Evolutionary conservation across 2,888 invertebrate species (phyloP).

Genomic region (Exocentrus adspersus): DNA sequence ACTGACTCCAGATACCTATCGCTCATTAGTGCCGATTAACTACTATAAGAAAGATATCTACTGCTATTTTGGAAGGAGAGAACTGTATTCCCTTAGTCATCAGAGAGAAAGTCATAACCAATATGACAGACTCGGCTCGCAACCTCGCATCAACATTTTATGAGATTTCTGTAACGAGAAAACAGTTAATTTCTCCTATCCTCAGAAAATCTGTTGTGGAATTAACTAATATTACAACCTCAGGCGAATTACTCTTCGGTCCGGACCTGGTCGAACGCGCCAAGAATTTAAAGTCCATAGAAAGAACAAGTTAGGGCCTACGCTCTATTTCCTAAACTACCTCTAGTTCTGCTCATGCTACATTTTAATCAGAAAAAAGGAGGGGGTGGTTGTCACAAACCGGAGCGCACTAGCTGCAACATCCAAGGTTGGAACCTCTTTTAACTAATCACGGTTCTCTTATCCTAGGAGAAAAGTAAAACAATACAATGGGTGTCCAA

Average conservation of each 20-base stretch:
- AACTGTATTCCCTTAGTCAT: too few relatives aligned
- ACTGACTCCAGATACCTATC: too few relatives aligned
- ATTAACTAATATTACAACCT: neutral
- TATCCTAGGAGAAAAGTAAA: conserved; percentile 8
- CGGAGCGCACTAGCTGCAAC: too few relatives aligned
- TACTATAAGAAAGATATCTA: too few relatives aligned
- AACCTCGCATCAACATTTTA: too few relatives aligned
- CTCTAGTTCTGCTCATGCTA: neutral
- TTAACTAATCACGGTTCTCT: neutral
- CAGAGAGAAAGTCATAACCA: too few relatives aligned
- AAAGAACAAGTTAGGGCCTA: neutral
- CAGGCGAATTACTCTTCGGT: neutral
- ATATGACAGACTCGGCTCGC: too few relatives aligned
- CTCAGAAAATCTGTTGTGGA: neutral
- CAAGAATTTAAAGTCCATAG: neutral
- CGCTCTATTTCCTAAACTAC: neutral
- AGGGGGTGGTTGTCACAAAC: too few relatives aligned
- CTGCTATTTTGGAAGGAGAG: too few relatives aligned
- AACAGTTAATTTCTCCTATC: neutral
- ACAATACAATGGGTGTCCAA: conserved; percentile 18
- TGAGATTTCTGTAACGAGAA: neutral
- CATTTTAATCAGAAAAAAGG: neutral
- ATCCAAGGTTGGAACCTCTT: neutral
- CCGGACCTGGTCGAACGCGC: neutral
- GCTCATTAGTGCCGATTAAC: too few relatives aligned